Base-by-base conservation (phyloP, 2,113 vertebrate genomes). In the Mustelus asterias region DNA sequence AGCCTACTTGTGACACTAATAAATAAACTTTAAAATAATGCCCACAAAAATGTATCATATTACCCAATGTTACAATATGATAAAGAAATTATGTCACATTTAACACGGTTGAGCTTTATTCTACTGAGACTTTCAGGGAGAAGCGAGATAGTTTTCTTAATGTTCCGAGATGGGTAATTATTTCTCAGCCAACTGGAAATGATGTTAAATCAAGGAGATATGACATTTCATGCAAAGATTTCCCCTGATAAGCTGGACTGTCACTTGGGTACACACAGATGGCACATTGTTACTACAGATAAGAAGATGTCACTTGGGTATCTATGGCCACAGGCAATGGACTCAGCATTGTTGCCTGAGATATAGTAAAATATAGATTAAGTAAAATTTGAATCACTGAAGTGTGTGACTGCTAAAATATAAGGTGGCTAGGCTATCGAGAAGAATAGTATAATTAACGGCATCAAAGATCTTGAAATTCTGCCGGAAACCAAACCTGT, bases 161-260 rank as follows among this genome's bases (percentile, higher is more conserved):
- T 95, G 41, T 72, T 54, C 44, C 24, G 2, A 29, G 69, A 72
- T 41, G 70, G 67, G 44, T 95, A 54, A 11, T 95, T 95, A 72
- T 95, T 72, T 48, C 93, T 76, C 44, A 72, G 67, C 41, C 94
- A 95, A 95, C 22, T 95, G 67, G 41, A 72, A 95, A 95, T 95
- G 22, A 72, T 72, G 69, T 54, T 70, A 72, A 72, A 33, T 72
- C 44, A 69, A 72, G 67, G 54, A 94, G 41, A 65, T 69, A 94
- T 48, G 72, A 24, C 41, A 72, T 94, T 83, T 13, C 22, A 48
- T 26, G 60, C 93, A 70, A 44, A 95, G 3, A 76, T 95, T 94
- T 94, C 63, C 63, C 92, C 24, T 72, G 94, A 72, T 72, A 72
- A 72, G 41, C 37, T 95, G 44, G 44, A 95, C 14, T 72, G 44